Evolutionary conservation across 1,140 invertebrate genomes (phyloP).

Genomic region (Papilio polytes): DNA sequence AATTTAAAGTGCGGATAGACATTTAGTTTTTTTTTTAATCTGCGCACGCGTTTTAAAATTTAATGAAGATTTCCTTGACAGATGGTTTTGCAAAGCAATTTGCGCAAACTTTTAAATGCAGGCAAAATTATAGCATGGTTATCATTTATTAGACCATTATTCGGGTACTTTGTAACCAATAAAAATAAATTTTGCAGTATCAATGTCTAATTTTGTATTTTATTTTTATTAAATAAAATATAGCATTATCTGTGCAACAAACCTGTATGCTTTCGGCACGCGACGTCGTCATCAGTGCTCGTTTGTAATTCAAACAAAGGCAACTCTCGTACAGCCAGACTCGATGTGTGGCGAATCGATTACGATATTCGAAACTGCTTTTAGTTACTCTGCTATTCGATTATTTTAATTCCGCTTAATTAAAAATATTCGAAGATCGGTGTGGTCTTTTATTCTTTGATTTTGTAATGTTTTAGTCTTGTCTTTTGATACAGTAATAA

Average conservation of each 20-base stretch:
- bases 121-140: too few species aligned
- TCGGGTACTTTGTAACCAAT: too few species aligned
- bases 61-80: background rate
- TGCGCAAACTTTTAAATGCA: too few species aligned
- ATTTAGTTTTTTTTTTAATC: slow-evolving; percentile 37
- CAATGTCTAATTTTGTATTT: too few species aligned
- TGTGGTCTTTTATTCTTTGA: background rate
- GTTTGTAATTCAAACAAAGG: slow-evolving; percentile 56
- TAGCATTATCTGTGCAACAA: slow-evolving; percentile 14
- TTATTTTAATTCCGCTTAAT: slow-evolving; percentile 7
- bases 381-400: slow-evolving; percentile 8
- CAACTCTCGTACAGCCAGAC: slow-evolving; percentile 43
- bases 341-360: slow-evolving; percentile 60
- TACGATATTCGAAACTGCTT: slow-evolving; percentile 49
- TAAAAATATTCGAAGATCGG: background rate
- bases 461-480: background rate
- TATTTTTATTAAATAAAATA: too few species aligned
- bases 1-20: slow-evolving; percentile 56
- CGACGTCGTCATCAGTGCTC: slow-evolving; percentile 58
- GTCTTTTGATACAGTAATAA: background rate
- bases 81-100: background rate
- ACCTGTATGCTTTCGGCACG: slow-evolving; percentile 53
- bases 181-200: too few species aligned
- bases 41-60: background rate
- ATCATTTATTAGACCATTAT: too few species aligned